phyloP scores from a whole-genome alignment of 2,113 vertebrate species.

The Chloropsis hardwickii region DNA sequence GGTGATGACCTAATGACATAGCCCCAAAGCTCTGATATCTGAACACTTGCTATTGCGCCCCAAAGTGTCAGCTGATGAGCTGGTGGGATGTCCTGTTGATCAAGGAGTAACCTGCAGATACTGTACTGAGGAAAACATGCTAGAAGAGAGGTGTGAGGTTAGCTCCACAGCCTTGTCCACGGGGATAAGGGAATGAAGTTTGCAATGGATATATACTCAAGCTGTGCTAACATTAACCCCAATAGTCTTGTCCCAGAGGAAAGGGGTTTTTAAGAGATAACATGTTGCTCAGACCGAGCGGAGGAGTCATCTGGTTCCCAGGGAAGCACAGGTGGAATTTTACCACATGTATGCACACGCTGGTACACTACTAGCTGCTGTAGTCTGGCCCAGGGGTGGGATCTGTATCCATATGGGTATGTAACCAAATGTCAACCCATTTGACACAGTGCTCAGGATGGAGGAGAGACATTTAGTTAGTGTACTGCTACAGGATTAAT shows the following conservation, averaged over 20 bases:
- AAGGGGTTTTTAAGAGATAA: neutral
- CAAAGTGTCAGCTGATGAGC: neutral
- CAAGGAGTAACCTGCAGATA: neutral
- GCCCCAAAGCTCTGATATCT: neutral
- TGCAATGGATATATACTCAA: neutral
- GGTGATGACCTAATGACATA: neutral
- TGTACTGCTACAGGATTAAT: neutral
- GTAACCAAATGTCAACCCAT: neutral
- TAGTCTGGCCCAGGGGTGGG: neutral
- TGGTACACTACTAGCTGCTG: neutral
- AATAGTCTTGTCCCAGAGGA: neutral
- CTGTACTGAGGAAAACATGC: rapidly evolving
- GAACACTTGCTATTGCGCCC: neutral
- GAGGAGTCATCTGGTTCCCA: neutral
- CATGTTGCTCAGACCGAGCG: rapidly evolving
- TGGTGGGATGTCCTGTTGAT: neutral
- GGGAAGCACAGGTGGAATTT: neutral
- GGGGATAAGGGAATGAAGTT: neutral
- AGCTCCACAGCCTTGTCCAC: neutral
- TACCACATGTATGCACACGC: rapidly evolving
- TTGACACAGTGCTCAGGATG: neutral
- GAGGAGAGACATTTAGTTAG: neutral
- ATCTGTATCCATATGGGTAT: neutral
- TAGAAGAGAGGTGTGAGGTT: neutral
- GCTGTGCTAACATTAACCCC: neutral